Evolutionary conservation across 2,888 invertebrate genomes (phyloP).

Genomic region (Eupelmus urozonus): DNA sequence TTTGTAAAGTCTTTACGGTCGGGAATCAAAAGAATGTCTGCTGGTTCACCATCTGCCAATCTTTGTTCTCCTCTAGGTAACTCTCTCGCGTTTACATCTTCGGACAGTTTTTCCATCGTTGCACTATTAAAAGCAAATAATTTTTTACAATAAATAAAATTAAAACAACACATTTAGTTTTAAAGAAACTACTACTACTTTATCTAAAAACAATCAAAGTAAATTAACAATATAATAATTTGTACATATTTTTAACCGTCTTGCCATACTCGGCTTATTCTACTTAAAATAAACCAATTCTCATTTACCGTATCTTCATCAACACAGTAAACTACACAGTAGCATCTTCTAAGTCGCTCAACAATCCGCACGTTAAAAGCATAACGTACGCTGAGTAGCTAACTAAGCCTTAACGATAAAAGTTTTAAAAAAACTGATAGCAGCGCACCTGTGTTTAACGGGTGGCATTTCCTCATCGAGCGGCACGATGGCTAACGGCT

Average conservation of each 20-base stretch:
- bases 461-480: conserved; percentile 11
- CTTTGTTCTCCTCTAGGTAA: conserved; percentile 12
- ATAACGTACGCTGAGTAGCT: conserved; percentile 27
- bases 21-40: conserved; percentile 31
- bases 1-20: conserved; percentile 18
- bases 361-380: not conserved
- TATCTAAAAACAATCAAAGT: no score
- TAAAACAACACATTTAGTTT: no score
- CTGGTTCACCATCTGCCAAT: conserved; percentile 23
- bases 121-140: conserved; percentile 14
- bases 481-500: not conserved
- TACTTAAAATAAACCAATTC: no score
- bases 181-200: no score
- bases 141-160: not conserved
- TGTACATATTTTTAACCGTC: no score
- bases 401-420: no score
- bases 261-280: no score
- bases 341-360: no score
- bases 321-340: no score
- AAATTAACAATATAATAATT: no score
- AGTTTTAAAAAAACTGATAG: no score
- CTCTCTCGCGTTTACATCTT: conserved; percentile 12
- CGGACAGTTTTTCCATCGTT: conserved; percentile 26
- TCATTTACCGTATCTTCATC: no score
- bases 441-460: conserved; percentile 35